Evolutionary conservation across 1,140 invertebrate genomes (phyloP), one percentile per base, ranked within the genome.

Genomic region (Myzus persicae): DNA sequence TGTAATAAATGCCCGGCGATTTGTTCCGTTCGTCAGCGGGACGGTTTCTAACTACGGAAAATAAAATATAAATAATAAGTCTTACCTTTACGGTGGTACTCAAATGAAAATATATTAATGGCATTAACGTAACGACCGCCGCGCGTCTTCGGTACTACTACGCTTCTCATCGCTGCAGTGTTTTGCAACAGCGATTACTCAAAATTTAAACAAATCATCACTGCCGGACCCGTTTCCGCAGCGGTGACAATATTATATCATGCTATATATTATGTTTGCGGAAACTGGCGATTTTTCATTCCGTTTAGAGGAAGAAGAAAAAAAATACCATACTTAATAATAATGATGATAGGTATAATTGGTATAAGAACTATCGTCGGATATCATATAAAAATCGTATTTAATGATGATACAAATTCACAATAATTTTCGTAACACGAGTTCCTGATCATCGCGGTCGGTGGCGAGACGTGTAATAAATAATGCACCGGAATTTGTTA

Each of bases 71-170:
- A 88, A 85, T 42, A 31, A 85, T 26, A 85, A 85, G 38, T 40
- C 40, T 84, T 85, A 85, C 84, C 59, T 76, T 76, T 76, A n/a
- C n/a, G 59, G 59, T 18, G 84, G 84, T 44, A 7, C 84, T 42
- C 84, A 84, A 84, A 84, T 84, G 82, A 84, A 76, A 76, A 76
- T 76, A 76, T 76, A 76, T 76, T 76, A 76, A 76, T 36, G 59
- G 59, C 4, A 76, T 76, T 76, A 76, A n/a, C 59, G 59, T 76
- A 76, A 76, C 59, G 59, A 76, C 59, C n/a, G 59, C 31, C 59
- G 31, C 4, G 59, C 59, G 31, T 76, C n/a, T 76, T 76, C 59
- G 6, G 48, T 20, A 22, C 48, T 51, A 51, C 48, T 48, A 48
- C 46, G 20, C 48, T 22, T 59, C 59, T 67, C 59, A 0, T 76